phyloP scores from a whole-genome alignment of 1,140 invertebrate species.

The Cyclargus thomasi region DNA sequence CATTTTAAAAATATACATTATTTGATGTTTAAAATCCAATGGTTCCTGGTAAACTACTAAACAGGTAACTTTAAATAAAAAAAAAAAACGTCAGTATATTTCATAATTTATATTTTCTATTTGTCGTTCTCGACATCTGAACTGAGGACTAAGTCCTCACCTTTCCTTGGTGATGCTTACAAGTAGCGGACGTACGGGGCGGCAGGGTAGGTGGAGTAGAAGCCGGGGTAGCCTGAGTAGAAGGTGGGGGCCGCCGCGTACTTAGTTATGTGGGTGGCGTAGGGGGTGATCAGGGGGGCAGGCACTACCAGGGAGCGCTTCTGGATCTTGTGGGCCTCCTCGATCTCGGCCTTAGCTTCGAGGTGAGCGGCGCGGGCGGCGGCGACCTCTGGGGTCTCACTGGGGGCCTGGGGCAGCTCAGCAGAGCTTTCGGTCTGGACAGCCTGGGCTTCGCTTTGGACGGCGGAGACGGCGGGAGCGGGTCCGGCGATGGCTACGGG shows the following conservation, averaged over 20 bases:
- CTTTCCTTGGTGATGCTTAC: slow-evolving; percentile 45
- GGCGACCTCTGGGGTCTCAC: slow-evolving; percentile 66
- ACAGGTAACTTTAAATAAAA: too few relatives aligned
- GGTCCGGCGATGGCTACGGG: slow-evolving; percentile 31
- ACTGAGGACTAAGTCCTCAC: slow-evolving; percentile 38
- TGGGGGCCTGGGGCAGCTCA: slow-evolving; percentile 36
- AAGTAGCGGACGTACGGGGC: slow-evolving; percentile 28
- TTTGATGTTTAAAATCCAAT: too few relatives aligned
- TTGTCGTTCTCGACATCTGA: slow-evolving; percentile 44
- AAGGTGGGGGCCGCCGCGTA: slow-evolving; percentile 42
- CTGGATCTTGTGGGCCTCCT: slow-evolving; percentile 48
- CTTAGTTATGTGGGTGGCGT: slow-evolving; percentile 35
- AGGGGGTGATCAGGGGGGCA: slow-evolving; percentile 31
- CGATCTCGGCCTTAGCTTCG: slow-evolving; percentile 48
- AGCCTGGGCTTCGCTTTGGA: slow-evolving; percentile 16
- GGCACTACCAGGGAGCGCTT: slow-evolving; percentile 50
- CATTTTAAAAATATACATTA: too few relatives aligned
- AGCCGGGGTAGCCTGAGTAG: slow-evolving; percentile 33
- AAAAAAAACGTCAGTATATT: background rate
- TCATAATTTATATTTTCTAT: slow-evolving; percentile 36
- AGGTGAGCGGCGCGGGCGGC: slow-evolving; percentile 68
- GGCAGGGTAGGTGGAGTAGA: slow-evolving; percentile 17
- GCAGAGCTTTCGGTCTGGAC: slow-evolving; percentile 21
- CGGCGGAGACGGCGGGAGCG: slow-evolving; percentile 18
- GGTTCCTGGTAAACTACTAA: too few relatives aligned